These are phyloP conservation scores for Melanotus villosus DNA, from an alignment of 2,888 invertebrate species.

Conservation along the genomic window DNA sequence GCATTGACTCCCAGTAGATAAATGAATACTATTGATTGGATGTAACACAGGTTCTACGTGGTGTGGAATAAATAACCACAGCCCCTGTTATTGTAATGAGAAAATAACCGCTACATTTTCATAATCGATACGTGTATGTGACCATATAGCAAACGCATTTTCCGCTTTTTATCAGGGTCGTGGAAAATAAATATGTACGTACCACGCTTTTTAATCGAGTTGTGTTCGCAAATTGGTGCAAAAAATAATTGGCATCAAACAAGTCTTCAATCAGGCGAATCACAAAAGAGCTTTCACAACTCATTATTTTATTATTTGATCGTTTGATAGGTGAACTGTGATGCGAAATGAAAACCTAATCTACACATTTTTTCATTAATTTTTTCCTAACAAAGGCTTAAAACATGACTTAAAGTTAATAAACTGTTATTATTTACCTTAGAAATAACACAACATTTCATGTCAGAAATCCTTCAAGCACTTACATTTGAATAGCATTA, in stretches of 20 bases:
- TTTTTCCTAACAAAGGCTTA: too few relatives aligned
- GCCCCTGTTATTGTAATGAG: slow-evolving; percentile 13
- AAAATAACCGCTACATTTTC: slow-evolving; percentile 19
- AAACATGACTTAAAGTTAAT: too few relatives aligned
- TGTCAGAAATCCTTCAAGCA: too few relatives aligned
- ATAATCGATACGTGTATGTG: slow-evolving; percentile 18
- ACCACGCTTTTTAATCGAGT: neutral
- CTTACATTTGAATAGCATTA: too few relatives aligned
- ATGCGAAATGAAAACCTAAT: too few relatives aligned
- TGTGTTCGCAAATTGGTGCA: slow-evolving; percentile 1
- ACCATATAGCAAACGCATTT: slow-evolving; percentile 2
- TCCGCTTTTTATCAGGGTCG: slow-evolving; percentile 2
- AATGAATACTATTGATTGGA: neutral
- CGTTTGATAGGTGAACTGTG: too few relatives aligned
- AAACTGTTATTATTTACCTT: too few relatives aligned
- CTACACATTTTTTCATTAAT: too few relatives aligned
- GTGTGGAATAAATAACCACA: slow-evolving; percentile 1
- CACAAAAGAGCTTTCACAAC: too few relatives aligned
- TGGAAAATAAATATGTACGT: neutral
- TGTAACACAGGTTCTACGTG: slow-evolving; percentile 2
- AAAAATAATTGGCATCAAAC: neutral
- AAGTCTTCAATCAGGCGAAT: neutral
- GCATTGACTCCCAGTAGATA: neutral
- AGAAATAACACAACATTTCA: too few relatives aligned
- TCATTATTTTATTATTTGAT: too few relatives aligned